These are phyloP conservation scores for Smittia sp. DNA, from an alignment of 2,888 invertebrate species.

Conservation along the genomic window DNA sequence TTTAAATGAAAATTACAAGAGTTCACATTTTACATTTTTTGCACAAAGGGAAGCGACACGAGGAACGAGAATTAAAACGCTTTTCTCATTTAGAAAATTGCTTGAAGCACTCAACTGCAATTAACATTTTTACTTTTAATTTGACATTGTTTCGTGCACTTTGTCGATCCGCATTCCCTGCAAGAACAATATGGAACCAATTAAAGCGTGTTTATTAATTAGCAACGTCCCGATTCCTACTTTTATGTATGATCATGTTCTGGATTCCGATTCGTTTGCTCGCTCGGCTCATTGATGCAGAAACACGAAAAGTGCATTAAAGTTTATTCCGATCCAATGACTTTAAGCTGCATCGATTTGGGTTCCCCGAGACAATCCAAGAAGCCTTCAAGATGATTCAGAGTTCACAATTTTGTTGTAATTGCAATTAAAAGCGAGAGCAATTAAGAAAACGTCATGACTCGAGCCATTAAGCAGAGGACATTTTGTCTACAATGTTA, in stretches of 20 bases:
- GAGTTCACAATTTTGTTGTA: no score
- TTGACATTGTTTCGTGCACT: background rate
- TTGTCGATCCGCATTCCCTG: background rate
- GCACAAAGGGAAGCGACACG: background rate
- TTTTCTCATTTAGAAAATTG: constrained; percentile 16
- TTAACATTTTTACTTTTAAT: constrained; percentile 15
- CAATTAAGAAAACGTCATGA: constrained; percentile 6
- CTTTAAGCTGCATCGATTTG: background rate
- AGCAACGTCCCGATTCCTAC: background rate
- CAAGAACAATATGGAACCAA: constrained; percentile 20
- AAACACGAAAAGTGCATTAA: constrained; percentile 27
- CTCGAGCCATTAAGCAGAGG: background rate
- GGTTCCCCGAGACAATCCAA: background rate
- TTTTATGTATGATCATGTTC: background rate
- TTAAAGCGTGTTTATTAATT: constrained; percentile 39
- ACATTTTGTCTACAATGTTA: constrained; percentile 15
- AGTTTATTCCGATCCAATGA: background rate
- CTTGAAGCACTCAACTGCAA: constrained; percentile 13
- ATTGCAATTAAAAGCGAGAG: background rate
- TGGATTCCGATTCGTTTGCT: background rate
- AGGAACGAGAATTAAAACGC: background rate
- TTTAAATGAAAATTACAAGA: background rate
- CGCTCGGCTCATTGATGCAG: background rate
- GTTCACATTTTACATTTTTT: background rate
- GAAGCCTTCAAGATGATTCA: background rate